Evolutionary conservation across 1,140 invertebrate species (phyloP).

Genomic region (Vollenhovia emeryi): DNA sequence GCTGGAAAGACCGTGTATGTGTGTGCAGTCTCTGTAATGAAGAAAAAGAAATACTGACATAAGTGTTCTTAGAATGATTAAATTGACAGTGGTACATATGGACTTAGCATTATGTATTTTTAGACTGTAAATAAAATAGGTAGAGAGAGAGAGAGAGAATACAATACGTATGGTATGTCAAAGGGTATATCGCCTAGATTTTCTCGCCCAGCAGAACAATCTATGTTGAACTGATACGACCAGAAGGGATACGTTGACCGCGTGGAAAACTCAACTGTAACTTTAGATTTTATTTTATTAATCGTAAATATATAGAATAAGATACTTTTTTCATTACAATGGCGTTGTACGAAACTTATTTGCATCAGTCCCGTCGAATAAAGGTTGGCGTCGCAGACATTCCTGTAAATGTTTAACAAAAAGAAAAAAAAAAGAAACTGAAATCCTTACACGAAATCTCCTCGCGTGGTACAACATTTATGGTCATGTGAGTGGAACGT

Average conservation of each 20-base stretch:
- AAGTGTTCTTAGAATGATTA: conserved; percentile 71
- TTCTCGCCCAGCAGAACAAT: conserved; percentile 61
- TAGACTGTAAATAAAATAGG: conserved; percentile 79
- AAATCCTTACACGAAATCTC: conserved; percentile 29
- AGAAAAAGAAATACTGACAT: conserved; percentile 61
- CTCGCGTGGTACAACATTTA: background rate
- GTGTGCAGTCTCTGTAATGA: conserved; percentile 7
- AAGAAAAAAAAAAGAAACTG: conserved; percentile 44
- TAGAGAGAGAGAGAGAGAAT: conserved; percentile 74
- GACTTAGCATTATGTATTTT: conserved; percentile 75
- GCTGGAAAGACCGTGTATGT: conserved; percentile 56
- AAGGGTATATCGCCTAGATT: conserved; percentile 68
- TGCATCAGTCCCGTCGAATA: conserved; percentile 38
- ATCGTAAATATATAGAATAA: conserved; percentile 33
- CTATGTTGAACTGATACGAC: conserved; percentile 25
- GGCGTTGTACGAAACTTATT: conserved; percentile 32
- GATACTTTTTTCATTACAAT: conserved; percentile 34
- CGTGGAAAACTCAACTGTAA: conserved; percentile 16
- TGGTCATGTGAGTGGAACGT: background rate
- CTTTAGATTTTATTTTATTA: conserved; percentile 40
- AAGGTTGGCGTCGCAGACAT: conserved; percentile 53
- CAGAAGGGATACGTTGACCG: background rate
- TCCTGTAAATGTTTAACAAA: conserved; percentile 56
- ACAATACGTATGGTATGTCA: conserved; percentile 66
- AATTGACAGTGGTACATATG: conserved; percentile 60